Base-by-base conservation (phyloP, 1,140 invertebrate genomes). In the Temnothorax nylanderi region DNA sequence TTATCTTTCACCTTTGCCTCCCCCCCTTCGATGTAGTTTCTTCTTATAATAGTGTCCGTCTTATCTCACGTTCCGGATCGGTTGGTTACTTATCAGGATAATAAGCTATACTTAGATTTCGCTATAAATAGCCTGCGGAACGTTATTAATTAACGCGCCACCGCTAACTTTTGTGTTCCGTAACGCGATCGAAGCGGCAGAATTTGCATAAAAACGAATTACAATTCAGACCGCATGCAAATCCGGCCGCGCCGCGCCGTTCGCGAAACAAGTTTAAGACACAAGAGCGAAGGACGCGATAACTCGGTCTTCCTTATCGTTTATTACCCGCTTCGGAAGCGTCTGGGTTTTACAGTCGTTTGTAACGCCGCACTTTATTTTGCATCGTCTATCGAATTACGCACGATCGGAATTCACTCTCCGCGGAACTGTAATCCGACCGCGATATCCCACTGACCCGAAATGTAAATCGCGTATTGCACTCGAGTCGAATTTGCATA, bases 391-490 rank as follows among this genome's bases (percentile, higher is more conserved):
- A 34, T 44, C 51, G 44, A 72, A 84, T 74, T 84, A 74, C 51
- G 4, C 44, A 34, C 77, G 21, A 74, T 60, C 54, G 51, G 41
- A 72, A 58, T 72, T 81, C 51, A 16, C 37, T 82, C 21, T 72
- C 16, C 13, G 21, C 2, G 32, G 37, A 21, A 54, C 21, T 69
- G 62, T 72, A 65, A 56, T 41, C 64, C 37, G n/a, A 41, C 47
- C 49, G 47, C 26, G 67, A 16, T 49, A 74, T 49, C 26, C 41
- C 41, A 60, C 51, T 60, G 41, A 84, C 54, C 67, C 78, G 54
- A 74, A 74, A 74, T 74, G 69, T 74, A 84, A 84, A 84, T 74
- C 21, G 54, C 26, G 32, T 13, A 60, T 74, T 84, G 69, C 67
- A 34, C 26, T 72, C 41, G 54, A 72, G 34, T 16, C 67, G 26